Percentiles rank a stretch among this genome's conserved stretches.
Conservation (phyloP, 92 coral and sea anemone genomes). For the Siderastrea radians region DNA sequence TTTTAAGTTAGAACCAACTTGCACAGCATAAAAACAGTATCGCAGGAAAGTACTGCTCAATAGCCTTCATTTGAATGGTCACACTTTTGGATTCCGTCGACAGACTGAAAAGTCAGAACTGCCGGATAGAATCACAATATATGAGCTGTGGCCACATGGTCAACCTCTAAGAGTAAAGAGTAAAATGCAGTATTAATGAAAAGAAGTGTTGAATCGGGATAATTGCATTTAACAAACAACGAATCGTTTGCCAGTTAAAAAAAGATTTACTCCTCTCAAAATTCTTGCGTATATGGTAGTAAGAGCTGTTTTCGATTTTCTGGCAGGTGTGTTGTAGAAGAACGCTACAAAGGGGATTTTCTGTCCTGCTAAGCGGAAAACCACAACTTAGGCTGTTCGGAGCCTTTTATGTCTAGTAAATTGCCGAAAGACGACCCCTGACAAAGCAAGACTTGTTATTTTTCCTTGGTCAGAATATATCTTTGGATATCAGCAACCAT, state of each 20-base stretch:
- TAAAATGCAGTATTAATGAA: too few relatives aligned
- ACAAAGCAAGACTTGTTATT: not conserved
- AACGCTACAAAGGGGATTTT: conserved; percentile 19
- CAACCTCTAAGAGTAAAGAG: too few relatives aligned
- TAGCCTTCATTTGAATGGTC: too few relatives aligned
- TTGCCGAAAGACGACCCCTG: conserved; percentile 6
- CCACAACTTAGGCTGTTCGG: conserved; percentile 27
- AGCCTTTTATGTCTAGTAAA: conserved; percentile 18
- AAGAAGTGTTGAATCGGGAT: too few relatives aligned
- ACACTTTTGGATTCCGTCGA: too few relatives aligned
- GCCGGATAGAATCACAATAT: too few relatives aligned
- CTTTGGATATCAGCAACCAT: not conserved
- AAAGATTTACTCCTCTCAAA: not conserved
- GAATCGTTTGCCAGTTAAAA: not conserved
- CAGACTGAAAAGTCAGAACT: too few relatives aligned
- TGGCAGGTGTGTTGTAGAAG: not conserved
- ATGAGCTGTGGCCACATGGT: too few relatives aligned
- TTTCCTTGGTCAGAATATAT: not conserved
- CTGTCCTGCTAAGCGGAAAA: conserved; percentile 13
- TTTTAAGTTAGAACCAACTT: too few relatives aligned
- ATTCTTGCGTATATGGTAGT: not conserved
- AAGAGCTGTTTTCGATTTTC: not conserved
- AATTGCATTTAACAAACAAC: not conserved
- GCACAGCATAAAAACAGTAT: too few relatives aligned
- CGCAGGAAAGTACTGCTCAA: too few relatives aligned